Conservation (phyloP, 2,888 invertebrate species). For the Hartigia nigra region DNA sequence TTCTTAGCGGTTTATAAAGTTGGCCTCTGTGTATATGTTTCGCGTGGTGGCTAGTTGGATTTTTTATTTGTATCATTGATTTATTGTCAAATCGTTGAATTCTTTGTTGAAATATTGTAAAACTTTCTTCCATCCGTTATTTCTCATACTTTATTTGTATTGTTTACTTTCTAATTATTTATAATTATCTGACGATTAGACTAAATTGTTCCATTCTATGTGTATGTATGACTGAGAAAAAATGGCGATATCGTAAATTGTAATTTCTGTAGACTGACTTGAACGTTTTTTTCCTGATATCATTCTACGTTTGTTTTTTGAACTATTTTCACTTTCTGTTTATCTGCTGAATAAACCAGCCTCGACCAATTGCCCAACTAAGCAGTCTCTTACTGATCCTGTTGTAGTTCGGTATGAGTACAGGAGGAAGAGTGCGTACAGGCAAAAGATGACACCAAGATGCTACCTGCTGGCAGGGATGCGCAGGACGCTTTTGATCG, state of each 20-base stretch:
- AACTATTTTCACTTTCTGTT: neutral
- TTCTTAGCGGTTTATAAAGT: neutral
- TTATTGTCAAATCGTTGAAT: neutral
- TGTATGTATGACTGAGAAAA: too few species aligned
- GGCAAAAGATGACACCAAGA: slow-evolving; percentile 64
- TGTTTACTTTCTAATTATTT: neutral
- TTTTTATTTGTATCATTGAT: neutral
- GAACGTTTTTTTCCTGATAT: neutral
- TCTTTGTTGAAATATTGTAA: too few species aligned
- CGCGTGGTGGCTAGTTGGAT: neutral
- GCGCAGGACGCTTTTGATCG: slow-evolving; percentile 56
- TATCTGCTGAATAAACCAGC: neutral
- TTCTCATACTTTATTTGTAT: neutral
- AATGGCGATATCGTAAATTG: neutral
- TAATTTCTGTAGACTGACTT: neutral
- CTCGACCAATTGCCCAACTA: neutral
- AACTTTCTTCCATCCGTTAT: neutral
- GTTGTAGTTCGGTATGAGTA: slow-evolving; percentile 63
- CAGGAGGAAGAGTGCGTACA: slow-evolving; percentile 53
- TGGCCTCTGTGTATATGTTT: neutral
- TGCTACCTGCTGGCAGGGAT: slow-evolving; percentile 60
- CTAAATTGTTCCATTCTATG: neutral
- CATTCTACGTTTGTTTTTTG: neutral
- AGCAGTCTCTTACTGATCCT: neutral
- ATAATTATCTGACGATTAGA: neutral